Percentiles rank a stretch among this genome's conserved stretches.
Evolutionary conservation across 2,888 invertebrate species (phyloP).

Genomic region (Drosophila kokeensis): DNA sequence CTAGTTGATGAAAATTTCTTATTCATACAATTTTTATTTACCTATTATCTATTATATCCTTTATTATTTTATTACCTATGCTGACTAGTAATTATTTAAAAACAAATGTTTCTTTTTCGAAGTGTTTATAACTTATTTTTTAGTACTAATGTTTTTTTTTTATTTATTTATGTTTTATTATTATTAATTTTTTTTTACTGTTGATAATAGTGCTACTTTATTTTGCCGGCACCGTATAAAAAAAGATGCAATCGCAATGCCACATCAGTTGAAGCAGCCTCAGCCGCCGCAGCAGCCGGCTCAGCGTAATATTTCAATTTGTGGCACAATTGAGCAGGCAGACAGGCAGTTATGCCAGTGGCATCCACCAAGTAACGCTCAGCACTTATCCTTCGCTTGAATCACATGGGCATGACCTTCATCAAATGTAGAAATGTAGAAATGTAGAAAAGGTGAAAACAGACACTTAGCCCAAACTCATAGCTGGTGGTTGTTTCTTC

Average conservation of each 20-base stretch:
- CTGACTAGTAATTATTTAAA: background rate
- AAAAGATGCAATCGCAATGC: conserved; percentile 12
- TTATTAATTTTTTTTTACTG: background rate
- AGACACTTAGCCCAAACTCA: conserved; percentile 27
- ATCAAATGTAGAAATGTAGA: conserved; percentile 67
- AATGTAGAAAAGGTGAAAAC: conserved; percentile 23
- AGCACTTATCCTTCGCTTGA: conserved; percentile 30
- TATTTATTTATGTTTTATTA: background rate
- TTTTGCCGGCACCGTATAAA: background rate
- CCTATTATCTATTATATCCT: background rate
- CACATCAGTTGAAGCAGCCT: conserved; percentile 15
- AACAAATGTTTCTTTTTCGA: background rate
- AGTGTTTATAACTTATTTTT: background rate
- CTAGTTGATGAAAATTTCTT: background rate
- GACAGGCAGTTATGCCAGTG: background rate
- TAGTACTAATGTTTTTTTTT: background rate
- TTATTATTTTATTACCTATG: background rate
- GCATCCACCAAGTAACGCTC: background rate
- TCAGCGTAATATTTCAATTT: conserved; percentile 73
- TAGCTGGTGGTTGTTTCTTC: conserved; percentile 22
- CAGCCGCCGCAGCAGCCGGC: conserved; percentile 18
- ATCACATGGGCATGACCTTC: conserved; percentile 69
- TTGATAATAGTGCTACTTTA: background rate
- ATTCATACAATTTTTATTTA: background rate
- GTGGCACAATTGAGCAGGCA: conserved; percentile 61